Conservation (phyloP, 2,888 invertebrate genomes). For the Chironomus tentans region DNA sequence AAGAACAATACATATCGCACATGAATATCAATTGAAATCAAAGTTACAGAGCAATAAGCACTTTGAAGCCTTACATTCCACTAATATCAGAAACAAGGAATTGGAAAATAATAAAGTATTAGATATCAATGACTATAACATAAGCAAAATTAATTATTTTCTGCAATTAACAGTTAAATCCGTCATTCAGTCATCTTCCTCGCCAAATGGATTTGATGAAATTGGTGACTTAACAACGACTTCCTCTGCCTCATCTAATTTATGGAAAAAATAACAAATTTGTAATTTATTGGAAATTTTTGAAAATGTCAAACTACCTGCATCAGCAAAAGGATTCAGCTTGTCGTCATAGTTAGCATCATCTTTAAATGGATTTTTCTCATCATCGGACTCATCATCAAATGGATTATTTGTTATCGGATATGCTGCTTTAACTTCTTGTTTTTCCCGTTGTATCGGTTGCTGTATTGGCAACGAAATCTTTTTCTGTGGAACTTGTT, state of each 20-base stretch:
- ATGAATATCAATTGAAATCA: neutral
- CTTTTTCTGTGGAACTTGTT: neutral
- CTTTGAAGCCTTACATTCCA: neutral
- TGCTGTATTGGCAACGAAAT: conserved; percentile 24
- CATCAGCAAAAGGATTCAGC: conserved; percentile 22
- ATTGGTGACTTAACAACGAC: neutral
- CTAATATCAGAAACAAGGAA: too few relatives aligned
- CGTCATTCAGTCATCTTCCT: neutral
- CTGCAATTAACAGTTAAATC: neutral
- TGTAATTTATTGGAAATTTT: too few relatives aligned
- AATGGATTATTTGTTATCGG: conserved; percentile 39
- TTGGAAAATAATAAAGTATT: neutral
- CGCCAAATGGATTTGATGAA: conserved; percentile 17
- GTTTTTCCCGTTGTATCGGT: conserved; percentile 31
- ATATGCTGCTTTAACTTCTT: conserved; percentile 8
- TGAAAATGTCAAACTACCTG: neutral
- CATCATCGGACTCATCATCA: conserved; percentile 46
- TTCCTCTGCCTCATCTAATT: neutral
- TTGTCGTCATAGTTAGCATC: conserved; percentile 15
- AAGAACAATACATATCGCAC: neutral
- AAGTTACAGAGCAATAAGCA: neutral
- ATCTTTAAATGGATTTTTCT: neutral
- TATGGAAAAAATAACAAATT: neutral
- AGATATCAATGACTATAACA: neutral
- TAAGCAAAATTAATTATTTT: neutral